Percentiles rank a stretch among this genome's conserved stretches.
phyloP scores from a whole-genome alignment of 2,113 vertebrate species.

The Pampusana beccarii region DNA sequence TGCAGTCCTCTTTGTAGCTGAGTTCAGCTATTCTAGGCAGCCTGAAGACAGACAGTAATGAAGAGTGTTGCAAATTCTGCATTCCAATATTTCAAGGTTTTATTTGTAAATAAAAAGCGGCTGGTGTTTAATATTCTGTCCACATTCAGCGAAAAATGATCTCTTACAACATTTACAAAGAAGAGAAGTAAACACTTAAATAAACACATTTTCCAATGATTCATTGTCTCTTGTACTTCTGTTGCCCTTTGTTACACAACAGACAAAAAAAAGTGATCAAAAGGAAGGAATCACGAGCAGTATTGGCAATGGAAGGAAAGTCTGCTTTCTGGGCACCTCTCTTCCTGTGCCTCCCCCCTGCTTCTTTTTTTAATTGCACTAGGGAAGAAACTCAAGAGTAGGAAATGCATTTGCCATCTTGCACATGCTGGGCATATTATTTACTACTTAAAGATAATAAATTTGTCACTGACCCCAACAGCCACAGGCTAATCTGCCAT shows the following conservation, averaged over 20 bases:
- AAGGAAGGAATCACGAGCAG: not conserved
- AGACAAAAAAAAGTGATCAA: not conserved
- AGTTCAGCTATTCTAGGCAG: not conserved
- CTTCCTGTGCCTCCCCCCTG: fast-evolving
- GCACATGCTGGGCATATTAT: not conserved
- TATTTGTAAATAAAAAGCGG: constrained; percentile 12
- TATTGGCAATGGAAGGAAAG: not conserved
- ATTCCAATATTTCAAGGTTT: not conserved
- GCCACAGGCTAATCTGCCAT: not conserved
- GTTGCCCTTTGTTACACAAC: not conserved
- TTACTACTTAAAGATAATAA: constrained; percentile 32
- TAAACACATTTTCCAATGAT: constrained; percentile 18
- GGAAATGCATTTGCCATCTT: not conserved
- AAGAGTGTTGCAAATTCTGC: not conserved
- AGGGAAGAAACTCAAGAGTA: not conserved
- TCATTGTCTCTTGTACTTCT: constrained; percentile 1
- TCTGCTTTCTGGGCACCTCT: not conserved
- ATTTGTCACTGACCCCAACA: constrained; percentile 23
- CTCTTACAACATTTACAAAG: not conserved
- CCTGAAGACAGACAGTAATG: not conserved
- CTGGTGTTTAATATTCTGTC: not conserved
- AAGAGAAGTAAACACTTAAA: constrained; percentile 10
- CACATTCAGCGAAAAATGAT: not conserved
- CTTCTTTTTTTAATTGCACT: not conserved
- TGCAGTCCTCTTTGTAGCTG: not conserved